Evolutionary conservation across 1,140 invertebrate species (phyloP), one percentile per base, ranked within the genome.

Genomic region (Harpegnathos saltator): DNA sequence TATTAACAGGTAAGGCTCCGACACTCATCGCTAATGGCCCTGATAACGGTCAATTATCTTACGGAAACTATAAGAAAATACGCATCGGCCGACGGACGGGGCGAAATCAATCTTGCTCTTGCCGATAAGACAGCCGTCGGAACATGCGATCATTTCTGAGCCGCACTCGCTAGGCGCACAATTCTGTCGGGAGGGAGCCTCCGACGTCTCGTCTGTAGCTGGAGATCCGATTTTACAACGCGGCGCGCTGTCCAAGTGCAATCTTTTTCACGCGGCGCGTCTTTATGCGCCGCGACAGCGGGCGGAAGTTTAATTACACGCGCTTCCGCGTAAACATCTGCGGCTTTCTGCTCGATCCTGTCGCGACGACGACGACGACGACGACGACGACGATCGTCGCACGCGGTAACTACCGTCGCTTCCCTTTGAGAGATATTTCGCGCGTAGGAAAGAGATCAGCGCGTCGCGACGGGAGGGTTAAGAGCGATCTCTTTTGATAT

Each of bases 231-330:
- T 63, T 75, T 73, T 62, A 50, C 11, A 62, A 50, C 33, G 19
- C 17, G n/a, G n/a, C 59, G 48, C 33, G 7, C 12, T n/a, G 14
- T 2, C 38, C 26, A 75, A 29, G 19, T 29, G 4, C 17, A 14
- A 19, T 58, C n/a, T n/a, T 59, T 15, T 38, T 75, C 29, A 59
- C 26, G 24, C 3, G 14, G 22, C 33, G 19, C 9, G 26, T 75
- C 22, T 22, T 75, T 63, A 38, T 68, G 50, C 15, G 61, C 17
- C 19, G n/a, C 17, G 15, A 44, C 68, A 78, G 33, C 33, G 2
- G 33, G 15, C 22, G 17, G 17, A 78, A 78, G 50, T 80, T 69
- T 80, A 80, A 80, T 80, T 71, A 22, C 75, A 80, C 52, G 33
- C 24, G 15, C 17, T 22, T 78, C 19, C 17, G 65, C 22, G 44